Percentiles rank a stretch among this genome's conserved stretches.
phyloP scores from a whole-genome alignment of 2,113 vertebrate species.

The Corythornis cristatus region DNA sequence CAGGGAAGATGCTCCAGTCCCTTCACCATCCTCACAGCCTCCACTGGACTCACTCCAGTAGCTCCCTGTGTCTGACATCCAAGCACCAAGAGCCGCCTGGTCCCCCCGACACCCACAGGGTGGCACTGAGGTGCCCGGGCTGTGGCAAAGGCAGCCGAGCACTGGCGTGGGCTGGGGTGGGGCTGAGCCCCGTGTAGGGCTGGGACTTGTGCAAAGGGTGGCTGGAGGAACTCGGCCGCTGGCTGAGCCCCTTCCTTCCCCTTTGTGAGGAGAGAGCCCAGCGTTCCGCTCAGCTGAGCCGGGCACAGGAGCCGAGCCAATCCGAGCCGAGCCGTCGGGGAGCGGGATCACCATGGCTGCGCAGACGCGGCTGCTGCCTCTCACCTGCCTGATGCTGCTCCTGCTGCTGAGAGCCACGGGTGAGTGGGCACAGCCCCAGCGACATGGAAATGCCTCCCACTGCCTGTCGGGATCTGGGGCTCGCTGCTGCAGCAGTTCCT shows the following conservation, averaged over 20 bases:
- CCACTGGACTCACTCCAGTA: too few species aligned
- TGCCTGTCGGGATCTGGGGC: rapidly evolving
- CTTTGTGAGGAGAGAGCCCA: neutral
- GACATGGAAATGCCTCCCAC: neutral
- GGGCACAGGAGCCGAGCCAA: neutral
- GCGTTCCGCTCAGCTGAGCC: rapidly evolving
- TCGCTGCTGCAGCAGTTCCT: rapidly evolving
- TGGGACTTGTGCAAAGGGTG: neutral
- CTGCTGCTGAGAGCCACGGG: neutral
- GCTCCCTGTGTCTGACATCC: neutral
- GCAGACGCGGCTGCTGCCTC: rapidly evolving
- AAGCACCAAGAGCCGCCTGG: rapidly evolving
- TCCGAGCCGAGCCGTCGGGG: rapidly evolving
- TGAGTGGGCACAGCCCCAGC: neutral
- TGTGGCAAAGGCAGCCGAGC: neutral
- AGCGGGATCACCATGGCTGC: neutral
- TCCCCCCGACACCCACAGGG: too few species aligned
- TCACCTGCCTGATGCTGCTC: neutral
- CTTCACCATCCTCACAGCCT: too few species aligned
- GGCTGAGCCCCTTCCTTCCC: neutral
- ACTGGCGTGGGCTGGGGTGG: too few species aligned
- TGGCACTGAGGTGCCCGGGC: neutral
- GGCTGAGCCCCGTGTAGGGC: neutral
- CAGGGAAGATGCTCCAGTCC: too few species aligned
- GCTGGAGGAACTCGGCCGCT: rapidly evolving